Percentiles rank a stretch among this genome's conserved stretches.
Evolutionary conservation across 2,797 vertebrate species (phyloP).

Genomic region (Pipistrellus kuhlii): DNA sequence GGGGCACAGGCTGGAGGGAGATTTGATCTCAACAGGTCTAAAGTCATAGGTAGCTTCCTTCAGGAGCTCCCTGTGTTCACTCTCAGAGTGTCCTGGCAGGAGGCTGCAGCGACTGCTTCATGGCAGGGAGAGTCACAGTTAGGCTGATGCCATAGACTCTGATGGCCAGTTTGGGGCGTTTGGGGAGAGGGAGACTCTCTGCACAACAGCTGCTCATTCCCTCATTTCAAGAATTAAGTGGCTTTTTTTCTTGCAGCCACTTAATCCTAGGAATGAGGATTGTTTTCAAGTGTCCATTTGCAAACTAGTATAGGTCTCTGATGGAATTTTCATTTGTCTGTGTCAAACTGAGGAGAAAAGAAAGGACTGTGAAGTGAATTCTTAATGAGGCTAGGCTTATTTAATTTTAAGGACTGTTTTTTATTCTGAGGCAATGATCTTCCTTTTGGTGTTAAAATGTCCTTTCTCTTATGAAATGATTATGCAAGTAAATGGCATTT

Average conservation of each 20-base stretch:
- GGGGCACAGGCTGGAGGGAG: too few relatives aligned
- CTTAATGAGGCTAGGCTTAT: conserved; percentile 55
- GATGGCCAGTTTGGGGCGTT: not conserved
- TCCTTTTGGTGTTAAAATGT: conserved; percentile 56
- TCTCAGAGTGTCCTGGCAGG: not conserved
- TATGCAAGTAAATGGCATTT: conserved; percentile 39
- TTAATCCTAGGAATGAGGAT: not conserved
- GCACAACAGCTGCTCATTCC: not conserved
- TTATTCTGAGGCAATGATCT: conserved; percentile 60
- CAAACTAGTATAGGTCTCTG: not conserved
- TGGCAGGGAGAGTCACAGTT: not conserved
- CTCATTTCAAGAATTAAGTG: not conserved
- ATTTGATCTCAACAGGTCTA: not conserved
- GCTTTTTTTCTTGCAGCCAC: not conserved
- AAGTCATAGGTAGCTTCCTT: not conserved
- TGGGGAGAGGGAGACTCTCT: not conserved
- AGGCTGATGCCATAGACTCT: not conserved
- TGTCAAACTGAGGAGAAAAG: conserved; percentile 13
- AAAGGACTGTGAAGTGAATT: conserved; percentile 12
- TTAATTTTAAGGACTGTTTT: conserved; percentile 67
- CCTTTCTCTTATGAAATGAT: conserved; percentile 67
- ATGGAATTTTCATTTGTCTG: conserved; percentile 63
- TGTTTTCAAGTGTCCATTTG: not conserved
- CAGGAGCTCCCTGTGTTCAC: rapidly evolving
- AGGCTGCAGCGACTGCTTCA: too few relatives aligned